Percentiles rank a stretch among this genome's conserved stretches.
Conservation (phyloP, 1,140 invertebrate species). For the Drosophila obscura region DNA sequence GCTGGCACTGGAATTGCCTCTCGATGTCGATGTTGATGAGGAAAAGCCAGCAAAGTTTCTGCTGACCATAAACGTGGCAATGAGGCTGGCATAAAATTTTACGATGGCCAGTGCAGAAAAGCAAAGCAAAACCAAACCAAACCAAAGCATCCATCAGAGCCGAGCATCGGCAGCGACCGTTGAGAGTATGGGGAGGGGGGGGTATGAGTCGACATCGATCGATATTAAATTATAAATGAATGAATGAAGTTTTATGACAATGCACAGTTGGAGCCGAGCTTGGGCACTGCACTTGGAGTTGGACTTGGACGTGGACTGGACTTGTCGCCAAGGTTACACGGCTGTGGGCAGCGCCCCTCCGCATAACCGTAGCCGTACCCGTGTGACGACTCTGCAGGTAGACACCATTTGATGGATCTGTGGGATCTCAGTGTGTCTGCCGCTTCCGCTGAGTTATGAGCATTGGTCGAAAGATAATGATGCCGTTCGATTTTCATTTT, state of each 20-base stretch:
- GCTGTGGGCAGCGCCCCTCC: no score
- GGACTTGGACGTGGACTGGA: constrained; percentile 6
- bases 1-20: neutral
- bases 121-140: constrained; percentile 20
- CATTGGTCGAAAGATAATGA: constrained; percentile 69
- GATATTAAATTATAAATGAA: constrained; percentile 84
- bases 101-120: constrained; percentile 48
- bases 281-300: neutral
- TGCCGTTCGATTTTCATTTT: constrained; percentile 48
- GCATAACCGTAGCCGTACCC: no score
- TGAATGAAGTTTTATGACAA: constrained; percentile 79
- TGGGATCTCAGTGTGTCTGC: no score
- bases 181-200: no score
- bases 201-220: constrained; percentile 58
- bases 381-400: neutral
- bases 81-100: constrained; percentile 68
- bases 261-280: constrained; percentile 26
- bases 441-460: constrained; percentile 60
- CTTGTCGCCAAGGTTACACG: constrained; percentile 52
- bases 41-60: constrained; percentile 52
- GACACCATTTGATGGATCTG: constrained; percentile 13
- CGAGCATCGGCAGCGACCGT: no score
- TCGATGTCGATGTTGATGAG: constrained; percentile 13
- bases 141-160: constrained; percentile 44
- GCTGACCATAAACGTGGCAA: constrained; percentile 59